phyloP scores from a whole-genome alignment of 2,797 vertebrate genomes.

The Hypotaenidia philippensis region DNA sequence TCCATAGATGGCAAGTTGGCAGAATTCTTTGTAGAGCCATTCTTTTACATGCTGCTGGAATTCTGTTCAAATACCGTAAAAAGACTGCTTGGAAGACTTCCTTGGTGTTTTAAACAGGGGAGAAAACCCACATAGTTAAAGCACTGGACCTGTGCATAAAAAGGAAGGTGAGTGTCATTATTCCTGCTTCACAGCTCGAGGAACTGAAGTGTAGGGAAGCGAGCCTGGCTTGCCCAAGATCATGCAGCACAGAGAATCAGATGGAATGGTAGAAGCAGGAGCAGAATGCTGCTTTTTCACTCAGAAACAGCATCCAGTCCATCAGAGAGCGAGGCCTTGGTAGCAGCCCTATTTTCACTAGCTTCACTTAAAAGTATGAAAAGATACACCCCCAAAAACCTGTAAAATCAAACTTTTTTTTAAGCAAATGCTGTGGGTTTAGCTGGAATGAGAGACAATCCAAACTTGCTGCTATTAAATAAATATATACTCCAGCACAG shows the following conservation, averaged over 20 bases:
- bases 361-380: neutral
- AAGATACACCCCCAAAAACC: neutral
- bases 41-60: neutral
- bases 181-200: neutral
- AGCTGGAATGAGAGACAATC: neutral
- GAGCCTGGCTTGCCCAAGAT: neutral
- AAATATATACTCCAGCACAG: neutral
- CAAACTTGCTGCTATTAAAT: neutral
- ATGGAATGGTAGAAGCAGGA: neutral
- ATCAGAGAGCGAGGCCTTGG: neutral
- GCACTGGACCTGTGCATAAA: neutral
- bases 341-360: neutral
- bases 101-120: neutral
- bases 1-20: neutral
- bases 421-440: neutral
- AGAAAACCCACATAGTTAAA: neutral
- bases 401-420: neutral
- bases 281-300: neutral
- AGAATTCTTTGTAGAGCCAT: neutral
- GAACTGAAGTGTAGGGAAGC: neutral
- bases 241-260: neutral
- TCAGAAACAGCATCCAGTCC: neutral
- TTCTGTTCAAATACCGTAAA: neutral
- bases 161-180: neutral
- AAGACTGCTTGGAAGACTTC: neutral